Evolutionary conservation across 2,888 invertebrate genomes (phyloP), one percentile per base, ranked within the genome.

Genomic region (Rotaria sp.): DNA sequence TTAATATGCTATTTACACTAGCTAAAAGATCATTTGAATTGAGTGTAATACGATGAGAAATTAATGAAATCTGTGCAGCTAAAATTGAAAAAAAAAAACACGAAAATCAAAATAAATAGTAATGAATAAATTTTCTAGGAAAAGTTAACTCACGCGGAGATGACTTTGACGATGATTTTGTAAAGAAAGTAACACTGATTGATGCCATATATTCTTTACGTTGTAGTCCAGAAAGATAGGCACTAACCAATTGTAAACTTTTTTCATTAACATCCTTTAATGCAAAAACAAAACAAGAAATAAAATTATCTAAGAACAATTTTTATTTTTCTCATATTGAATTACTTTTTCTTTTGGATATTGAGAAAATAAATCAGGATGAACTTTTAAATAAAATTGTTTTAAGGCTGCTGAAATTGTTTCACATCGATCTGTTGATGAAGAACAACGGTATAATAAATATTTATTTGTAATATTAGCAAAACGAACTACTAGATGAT

Each of bases 301-400:
- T 52, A 24, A 50, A 15, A 13, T 45, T 45, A 11, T 13, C 13
- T 45, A 18, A 50, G n/a, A 50, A 15, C 50, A 10, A 18, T 24
- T 52, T 24, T 52, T 52, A 24, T 52, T 52, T 52, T 52, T 52
- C 24, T 24, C 8, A 21, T 24, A 35, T 35, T 35, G 5, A 18
- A 35, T 92, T 92, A 95, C 96, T 91, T 95, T 93, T 92, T 96
- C 95, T 90, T 94, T 94, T 57, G 97, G 97, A 93, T 94, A 94
- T 92, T 95, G 94, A 86, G 96, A 96, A 93, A 97, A 97, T 84
- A 97, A 93, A 92, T 97, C 97, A 24, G 97, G 97, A 93, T 97
- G 97, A 7, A 97, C 96, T 87, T 94, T 94, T 91, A 97, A 96
- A 92, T 96, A 96, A 91, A 97, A 96, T 11, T 96, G 96, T 87